These are phyloP conservation scores for Oppia nitens DNA, from an alignment of 1,140 invertebrate species.

Conservation along the genomic window DNA sequence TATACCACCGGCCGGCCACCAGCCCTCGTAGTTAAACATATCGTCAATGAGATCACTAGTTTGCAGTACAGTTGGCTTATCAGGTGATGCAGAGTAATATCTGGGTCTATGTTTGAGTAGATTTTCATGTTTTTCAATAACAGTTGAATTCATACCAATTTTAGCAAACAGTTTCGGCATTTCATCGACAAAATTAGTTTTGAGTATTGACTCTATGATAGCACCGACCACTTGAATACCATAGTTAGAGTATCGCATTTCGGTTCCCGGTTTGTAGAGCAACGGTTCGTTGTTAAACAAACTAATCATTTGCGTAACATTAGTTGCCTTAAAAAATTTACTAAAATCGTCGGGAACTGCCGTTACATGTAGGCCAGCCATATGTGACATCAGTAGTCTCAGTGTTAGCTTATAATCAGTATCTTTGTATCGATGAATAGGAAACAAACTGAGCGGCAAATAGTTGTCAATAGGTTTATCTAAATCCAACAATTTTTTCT, in stretches of 20 bases:
- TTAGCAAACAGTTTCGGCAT: neutral
- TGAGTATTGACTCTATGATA: neutral
- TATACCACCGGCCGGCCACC: conserved; percentile 10
- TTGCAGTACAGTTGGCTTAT: neutral
- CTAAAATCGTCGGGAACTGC: neutral
- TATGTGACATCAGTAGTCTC: neutral
- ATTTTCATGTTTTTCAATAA: neutral
- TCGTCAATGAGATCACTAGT: neutral
- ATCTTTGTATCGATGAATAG: neutral
- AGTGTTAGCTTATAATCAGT: neutral
- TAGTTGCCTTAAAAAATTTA: neutral
- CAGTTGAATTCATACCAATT: neutral
- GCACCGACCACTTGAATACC: neutral
- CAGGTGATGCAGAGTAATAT: neutral
- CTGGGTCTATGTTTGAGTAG: neutral
- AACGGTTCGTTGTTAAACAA: neutral
- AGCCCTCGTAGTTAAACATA: neutral
- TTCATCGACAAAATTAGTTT: neutral
- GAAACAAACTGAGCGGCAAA: neutral
- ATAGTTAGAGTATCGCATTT: neutral
- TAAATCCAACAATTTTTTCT: neutral
- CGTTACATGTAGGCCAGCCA: neutral
- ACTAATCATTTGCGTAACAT: neutral
- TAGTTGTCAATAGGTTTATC: neutral
- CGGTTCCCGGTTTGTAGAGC: neutral